phyloP scores from a whole-genome alignment of 1,140 invertebrate species.

The Leptinotarsa lineolata region DNA sequence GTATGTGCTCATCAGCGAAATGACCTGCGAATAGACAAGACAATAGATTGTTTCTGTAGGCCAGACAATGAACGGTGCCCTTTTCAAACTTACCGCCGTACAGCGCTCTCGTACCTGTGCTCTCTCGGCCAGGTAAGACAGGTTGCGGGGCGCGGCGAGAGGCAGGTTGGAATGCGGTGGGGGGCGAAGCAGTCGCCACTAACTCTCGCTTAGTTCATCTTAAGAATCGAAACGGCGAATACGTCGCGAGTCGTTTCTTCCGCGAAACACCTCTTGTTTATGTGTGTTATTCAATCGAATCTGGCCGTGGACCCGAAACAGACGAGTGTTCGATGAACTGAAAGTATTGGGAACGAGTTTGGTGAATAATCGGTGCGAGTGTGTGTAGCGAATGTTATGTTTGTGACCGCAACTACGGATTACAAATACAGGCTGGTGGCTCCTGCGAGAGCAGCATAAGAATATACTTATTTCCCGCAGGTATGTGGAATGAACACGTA shows the following conservation, averaged over 20 bases:
- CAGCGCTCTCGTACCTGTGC: constrained; percentile 26
- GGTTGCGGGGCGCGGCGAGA: constrained; percentile 38
- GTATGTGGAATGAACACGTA: constrained; percentile 26
- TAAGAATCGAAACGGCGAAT: constrained; percentile 41
- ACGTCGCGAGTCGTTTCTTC: constrained; percentile 31
- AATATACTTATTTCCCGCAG: constrained; percentile 34
- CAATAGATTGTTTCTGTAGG: constrained; percentile 51
- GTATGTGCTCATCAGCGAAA: constrained; percentile 41
- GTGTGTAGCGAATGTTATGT: constrained; percentile 29
- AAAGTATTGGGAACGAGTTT: constrained; percentile 28
- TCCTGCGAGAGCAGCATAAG: constrained; percentile 30
- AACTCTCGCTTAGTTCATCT: constrained; percentile 51
- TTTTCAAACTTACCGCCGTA: constrained; percentile 51
- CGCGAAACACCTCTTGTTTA: constrained; percentile 36
- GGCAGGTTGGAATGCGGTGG: constrained; percentile 53
- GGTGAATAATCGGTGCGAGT: constrained; percentile 17
- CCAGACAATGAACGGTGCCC: constrained; percentile 46
- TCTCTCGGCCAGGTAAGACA: constrained; percentile 40
- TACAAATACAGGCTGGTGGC: constrained; percentile 25
- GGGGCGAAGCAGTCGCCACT: constrained; percentile 49
- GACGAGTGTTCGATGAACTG: constrained; percentile 17
- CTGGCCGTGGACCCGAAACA: constrained; percentile 28
- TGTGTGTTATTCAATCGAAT: constrained; percentile 30
- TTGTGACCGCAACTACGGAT: constrained; percentile 27
- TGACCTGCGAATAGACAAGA: constrained; percentile 50